Conservation (phyloP, 2,113 vertebrate species). For the Axis porcinus region DNA sequence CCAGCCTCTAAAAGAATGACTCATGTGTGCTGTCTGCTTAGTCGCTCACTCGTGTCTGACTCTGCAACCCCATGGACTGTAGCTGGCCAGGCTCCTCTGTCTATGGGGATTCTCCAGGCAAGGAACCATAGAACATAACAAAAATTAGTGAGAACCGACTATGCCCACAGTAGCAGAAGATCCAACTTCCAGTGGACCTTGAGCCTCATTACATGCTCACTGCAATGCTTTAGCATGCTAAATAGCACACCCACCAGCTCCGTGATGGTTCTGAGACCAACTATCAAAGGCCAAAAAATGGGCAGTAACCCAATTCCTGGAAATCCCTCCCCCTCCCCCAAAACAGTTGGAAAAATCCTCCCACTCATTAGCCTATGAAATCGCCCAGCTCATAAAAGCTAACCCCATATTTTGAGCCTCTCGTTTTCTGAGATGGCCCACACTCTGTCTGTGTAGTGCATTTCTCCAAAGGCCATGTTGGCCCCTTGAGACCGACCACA, state of each 20-base stretch:
- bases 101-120: not conserved
- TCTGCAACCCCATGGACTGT: accelerated
- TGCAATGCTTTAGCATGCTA: not conserved
- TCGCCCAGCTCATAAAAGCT: not conserved
- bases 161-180: not conserved
- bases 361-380: not conserved
- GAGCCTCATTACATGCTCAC: not conserved
- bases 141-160: not conserved
- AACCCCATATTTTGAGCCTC: not conserved
- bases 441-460: not conserved
- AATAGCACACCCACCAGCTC: not conserved
- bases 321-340: not conserved
- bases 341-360: not conserved
- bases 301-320: not conserved
- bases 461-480: not conserved
- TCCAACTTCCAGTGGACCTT: not conserved
- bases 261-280: not conserved
- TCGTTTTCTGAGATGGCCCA: not conserved
- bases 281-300: not conserved
- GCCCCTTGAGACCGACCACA: not conserved
- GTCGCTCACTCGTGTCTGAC: accelerated
- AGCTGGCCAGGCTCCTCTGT: not conserved
- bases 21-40: accelerated
- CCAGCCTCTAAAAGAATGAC: not conserved
- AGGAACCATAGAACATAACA: not conserved